Evolutionary conservation across 2,113 vertebrate genomes (phyloP), one percentile per base, ranked within the genome.

Genomic region (Dolichotis patagonum): DNA sequence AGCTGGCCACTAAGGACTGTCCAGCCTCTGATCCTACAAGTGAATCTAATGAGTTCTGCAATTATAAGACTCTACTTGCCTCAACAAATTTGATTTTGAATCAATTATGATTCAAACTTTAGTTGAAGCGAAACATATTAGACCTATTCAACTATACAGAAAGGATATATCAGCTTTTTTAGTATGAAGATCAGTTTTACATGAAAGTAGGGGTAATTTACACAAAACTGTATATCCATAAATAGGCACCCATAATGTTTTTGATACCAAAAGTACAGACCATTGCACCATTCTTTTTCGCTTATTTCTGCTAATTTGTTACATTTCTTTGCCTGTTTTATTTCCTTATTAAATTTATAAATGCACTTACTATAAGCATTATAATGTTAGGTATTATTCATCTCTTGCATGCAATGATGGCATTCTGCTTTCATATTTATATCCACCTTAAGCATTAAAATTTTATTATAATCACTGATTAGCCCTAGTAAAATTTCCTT

Each of bases 291-390:
- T 96, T 97, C 13, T 11, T 80, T 63, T 35, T 63, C 8, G 8
- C 1, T 75, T 92, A 81, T 81, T 94, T 52, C 92, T 63, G 65
- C 32, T 65, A 10, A 95, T 86, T 85, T 95, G 89, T 75, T 75
- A 90, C 75, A 13, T 0, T 38, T 78, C 11, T 90, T 95, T 87
- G 85, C 1, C 46, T 93, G 17, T 20, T 63, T 85, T 38, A 41
- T 80, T 58, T 88, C 0, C 60, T 96, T 85, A 84, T 16, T 71
- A 88, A 80, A 14, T 91, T 88, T 91, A 43, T 4, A 60, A 65
- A 52, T 75, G 17, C 77, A 19, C 5, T 65, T 82, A 28, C 1
- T 54, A 49, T 41, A 81, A 87, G 7, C 30, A 35, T 38, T 71
- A 60, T 73, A 69, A 84, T 85, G 11, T 35, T 90, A 54, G 5